Conservation (phyloP, 2,113 vertebrate species). For the Machaerirhynchus nigripectus region DNA sequence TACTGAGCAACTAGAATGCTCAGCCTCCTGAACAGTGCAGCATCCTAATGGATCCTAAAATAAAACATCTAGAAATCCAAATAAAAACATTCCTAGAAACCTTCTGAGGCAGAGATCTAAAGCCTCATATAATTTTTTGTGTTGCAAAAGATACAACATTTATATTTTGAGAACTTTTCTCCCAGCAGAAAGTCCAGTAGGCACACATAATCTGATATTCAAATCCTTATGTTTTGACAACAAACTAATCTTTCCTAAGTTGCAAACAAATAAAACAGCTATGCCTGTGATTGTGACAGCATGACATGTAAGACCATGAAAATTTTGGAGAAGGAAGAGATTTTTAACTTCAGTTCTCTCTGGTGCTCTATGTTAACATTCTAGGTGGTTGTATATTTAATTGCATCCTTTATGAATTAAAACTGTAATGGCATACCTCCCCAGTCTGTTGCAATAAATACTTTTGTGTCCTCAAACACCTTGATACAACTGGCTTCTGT, state of each 20-base stretch:
- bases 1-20: neutral
- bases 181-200: neutral
- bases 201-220: neutral
- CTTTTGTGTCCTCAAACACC: neutral
- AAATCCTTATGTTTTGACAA: neutral
- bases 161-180: neutral
- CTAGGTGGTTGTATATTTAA: neutral
- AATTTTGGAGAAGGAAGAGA: neutral
- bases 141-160: neutral
- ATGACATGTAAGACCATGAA: neutral
- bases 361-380: neutral
- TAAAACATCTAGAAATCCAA: neutral
- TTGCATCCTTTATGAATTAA: neutral
- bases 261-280: neutral
- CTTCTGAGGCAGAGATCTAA: neutral
- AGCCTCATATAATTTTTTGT: neutral
- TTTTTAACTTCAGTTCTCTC: neutral
- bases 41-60: neutral
- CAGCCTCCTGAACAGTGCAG: neutral
- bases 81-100: neutral
- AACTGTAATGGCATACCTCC: neutral
- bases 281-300: neutral
- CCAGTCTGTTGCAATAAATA: neutral
- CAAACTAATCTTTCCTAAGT: neutral
- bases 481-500: neutral